phyloP scores from a whole-genome alignment of 2,888 invertebrate genomes.

The Cheilosia variabilis region DNA sequence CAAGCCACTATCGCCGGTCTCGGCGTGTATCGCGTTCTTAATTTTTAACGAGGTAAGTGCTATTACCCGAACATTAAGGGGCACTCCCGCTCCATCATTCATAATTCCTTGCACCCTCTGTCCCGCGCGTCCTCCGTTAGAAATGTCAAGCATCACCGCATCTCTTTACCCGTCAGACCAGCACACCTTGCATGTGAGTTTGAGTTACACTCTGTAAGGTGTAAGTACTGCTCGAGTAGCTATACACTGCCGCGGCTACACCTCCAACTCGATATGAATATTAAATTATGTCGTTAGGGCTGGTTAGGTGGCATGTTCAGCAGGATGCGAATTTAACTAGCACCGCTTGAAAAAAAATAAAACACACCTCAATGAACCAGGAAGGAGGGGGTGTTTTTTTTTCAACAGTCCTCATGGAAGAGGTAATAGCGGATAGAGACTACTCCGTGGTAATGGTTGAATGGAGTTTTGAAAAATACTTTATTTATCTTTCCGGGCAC shows the following conservation, averaged over 20 bases:
- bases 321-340: constrained; percentile 16
- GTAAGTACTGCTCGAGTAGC: constrained; percentile 3
- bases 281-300: constrained; percentile 40
- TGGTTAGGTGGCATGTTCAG: background rate
- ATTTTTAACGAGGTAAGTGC: constrained; percentile 90
- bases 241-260: constrained; percentile 5
- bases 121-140: background rate
- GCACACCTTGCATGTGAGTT: background rate
- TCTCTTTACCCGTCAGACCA: constrained; percentile 24
- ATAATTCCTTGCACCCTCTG: constrained; percentile 4
- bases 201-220: background rate
- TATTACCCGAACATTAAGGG: constrained; percentile 28
- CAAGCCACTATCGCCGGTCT: constrained; percentile 90
- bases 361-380: background rate
- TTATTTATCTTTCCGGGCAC: constrained; percentile 4
- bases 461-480: background rate
- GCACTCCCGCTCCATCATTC: constrained; percentile 12
- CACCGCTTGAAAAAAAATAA: background rate
- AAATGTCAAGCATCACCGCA: constrained; percentile 16
- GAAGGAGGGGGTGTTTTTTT: background rate
- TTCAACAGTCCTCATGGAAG: background rate
- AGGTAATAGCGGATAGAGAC: background rate
- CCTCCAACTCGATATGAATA: constrained; percentile 42
- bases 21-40: constrained; percentile 91
- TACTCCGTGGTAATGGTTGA: constrained; percentile 1